These are phyloP conservation scores for Acanthosepion pharaonis DNA, from an alignment of 2,888 invertebrate genomes.

Conservation along the genomic window DNA sequence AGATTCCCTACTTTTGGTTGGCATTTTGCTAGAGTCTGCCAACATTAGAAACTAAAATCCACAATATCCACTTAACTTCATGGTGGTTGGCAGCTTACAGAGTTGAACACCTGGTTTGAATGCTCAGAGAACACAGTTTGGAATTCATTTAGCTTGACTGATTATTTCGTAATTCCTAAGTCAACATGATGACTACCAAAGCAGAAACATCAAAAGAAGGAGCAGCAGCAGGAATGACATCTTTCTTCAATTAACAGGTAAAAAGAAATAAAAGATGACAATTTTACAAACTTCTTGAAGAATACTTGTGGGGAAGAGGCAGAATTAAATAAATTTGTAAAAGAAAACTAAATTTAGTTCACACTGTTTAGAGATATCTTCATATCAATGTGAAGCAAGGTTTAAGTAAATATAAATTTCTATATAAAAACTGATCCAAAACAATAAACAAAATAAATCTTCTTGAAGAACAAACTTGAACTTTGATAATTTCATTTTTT, in stretches of 20 bases:
- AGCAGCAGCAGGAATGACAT: background rate
- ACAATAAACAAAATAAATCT: too few species aligned
- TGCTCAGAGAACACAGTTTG: background rate
- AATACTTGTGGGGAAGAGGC: background rate
- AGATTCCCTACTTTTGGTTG: background rate
- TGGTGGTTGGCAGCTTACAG: slow-evolving; percentile 18
- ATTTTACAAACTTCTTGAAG: background rate
- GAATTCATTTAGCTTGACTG: slow-evolving; percentile 13
- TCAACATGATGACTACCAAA: background rate
- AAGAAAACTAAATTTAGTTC: too few species aligned
- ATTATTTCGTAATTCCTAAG: background rate
- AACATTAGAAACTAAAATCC: background rate
- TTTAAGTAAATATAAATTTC: too few species aligned
- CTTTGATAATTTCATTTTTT: too few species aligned
- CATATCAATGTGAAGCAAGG: too few species aligned
- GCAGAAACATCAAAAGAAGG: background rate
- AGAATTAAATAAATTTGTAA: too few species aligned
- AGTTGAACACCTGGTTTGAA: slow-evolving; percentile 8
- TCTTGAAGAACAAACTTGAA: too few species aligned
- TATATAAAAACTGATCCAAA: too few species aligned
- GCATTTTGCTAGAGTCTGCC: background rate
- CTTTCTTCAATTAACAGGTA: background rate
- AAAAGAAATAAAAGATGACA: slow-evolving; percentile 33
- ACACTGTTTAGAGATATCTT: too few species aligned
- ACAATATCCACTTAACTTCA: background rate